These are phyloP conservation scores for Sander lucioperca DNA, from an alignment of 2,113 vertebrate genomes.

Conservation along the genomic window DNA sequence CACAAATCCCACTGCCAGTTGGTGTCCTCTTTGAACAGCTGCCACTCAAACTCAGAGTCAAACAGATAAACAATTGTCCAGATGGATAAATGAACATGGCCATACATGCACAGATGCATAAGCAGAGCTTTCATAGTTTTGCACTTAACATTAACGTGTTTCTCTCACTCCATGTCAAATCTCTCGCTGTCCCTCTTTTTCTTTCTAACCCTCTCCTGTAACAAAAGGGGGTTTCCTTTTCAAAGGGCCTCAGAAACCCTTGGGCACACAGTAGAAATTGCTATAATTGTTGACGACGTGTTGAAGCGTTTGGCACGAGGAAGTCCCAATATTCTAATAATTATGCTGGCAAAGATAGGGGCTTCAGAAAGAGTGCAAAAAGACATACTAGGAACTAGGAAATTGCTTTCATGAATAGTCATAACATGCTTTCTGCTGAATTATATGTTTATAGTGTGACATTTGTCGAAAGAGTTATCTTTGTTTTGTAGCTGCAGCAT, in stretches of 20 bases:
- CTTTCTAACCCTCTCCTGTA: conserved; percentile 25
- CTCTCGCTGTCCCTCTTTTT: background rate
- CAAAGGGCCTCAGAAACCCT: conserved; percentile 56
- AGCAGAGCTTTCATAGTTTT: background rate
- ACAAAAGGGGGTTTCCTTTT: conserved; percentile 59
- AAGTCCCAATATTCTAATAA: conserved; percentile 49
- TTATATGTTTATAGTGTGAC: conserved; percentile 48
- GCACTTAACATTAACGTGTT: background rate
- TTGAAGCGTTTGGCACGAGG: conserved; percentile 53
- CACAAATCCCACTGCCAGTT: conserved; percentile 69
- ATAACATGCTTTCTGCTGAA: conserved; percentile 31
- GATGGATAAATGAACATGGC: conserved; percentile 47
- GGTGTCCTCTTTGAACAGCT: conserved; percentile 79
- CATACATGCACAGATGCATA: conserved; percentile 38
- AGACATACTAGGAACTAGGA: conserved; percentile 5
- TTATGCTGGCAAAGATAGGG: conserved; percentile 45
- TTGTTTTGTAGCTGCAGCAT: conserved; percentile 42
- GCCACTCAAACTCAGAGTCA: conserved; percentile 57
- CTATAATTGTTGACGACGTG: conserved; percentile 58
- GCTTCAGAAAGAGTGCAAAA: conserved; percentile 22
- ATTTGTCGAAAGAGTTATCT: conserved; percentile 54
- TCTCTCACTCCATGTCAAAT: conserved; percentile 14
- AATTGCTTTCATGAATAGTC: conserved; percentile 48
- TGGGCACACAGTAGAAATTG: conserved; percentile 51
- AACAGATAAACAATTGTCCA: conserved; percentile 63